Conservation (phyloP, 1,140 invertebrate genomes). For the Euglossa dilemma region DNA sequence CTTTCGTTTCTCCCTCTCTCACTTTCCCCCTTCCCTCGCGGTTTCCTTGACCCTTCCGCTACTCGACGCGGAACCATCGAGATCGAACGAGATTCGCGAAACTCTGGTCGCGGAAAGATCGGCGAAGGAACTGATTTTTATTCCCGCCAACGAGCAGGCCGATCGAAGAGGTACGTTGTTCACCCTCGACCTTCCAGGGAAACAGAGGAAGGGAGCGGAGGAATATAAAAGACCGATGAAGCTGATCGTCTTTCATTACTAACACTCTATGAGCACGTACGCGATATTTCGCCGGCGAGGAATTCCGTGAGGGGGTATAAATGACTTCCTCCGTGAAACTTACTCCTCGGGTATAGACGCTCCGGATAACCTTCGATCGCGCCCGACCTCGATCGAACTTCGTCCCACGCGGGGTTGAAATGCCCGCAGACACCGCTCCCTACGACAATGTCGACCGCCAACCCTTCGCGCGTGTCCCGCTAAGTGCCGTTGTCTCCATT, state of each 20-base stretch:
- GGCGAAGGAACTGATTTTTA: not conserved
- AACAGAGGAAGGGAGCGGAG: no score
- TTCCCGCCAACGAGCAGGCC: not conserved
- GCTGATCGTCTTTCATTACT: slow-evolving; percentile 59
- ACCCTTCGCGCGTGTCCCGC: slow-evolving; percentile 4
- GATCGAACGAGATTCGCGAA: no score
- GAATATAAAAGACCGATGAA: slow-evolving; percentile 28
- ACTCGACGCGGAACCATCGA: no score
- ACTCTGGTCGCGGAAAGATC: no score
- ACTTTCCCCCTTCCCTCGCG: no score
- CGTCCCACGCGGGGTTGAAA: slow-evolving; percentile 36
- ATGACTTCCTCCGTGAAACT: slow-evolving; percentile 52
- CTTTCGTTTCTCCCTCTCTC: not conserved
- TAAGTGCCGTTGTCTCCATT: slow-evolving; percentile 14
- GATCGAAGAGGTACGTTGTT: not conserved
- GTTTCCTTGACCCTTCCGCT: no score
- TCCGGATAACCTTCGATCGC: slow-evolving; percentile 59
- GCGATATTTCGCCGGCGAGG: slow-evolving; percentile 23
- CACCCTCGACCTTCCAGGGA: not conserved
- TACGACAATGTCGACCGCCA: slow-evolving; percentile 4
- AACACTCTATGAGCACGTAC: slow-evolving; percentile 42
- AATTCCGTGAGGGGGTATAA: slow-evolving; percentile 48
- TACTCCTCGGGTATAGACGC: slow-evolving; percentile 23
- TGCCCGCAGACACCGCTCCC: slow-evolving; percentile 14
- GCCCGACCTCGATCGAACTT: slow-evolving; percentile 59